Base-by-base conservation (phyloP, 2,113 vertebrate genomes). In the Python bivittatus region DNA sequence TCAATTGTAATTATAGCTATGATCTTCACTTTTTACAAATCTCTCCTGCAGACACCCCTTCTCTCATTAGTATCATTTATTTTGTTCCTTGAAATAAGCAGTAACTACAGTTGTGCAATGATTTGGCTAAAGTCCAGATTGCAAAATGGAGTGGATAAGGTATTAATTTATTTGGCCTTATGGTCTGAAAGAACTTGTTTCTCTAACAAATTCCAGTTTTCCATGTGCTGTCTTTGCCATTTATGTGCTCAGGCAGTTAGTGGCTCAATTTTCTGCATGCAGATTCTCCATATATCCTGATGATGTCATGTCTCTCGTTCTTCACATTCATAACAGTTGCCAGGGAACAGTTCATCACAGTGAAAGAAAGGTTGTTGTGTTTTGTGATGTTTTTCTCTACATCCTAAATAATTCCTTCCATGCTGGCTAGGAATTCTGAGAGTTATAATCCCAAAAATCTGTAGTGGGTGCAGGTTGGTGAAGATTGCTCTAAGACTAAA, bases 151-250 rank as follows among this genome's bases (percentile, higher is more conserved):
- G 7, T 42, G 72, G 17, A 42, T 79, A 79, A 79, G 72, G 33
- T 22, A 79, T 79, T 79, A 79, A 79, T 79, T 79, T 79, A 79
- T 79, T 79, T 79, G 17, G 72, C 72, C 72, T 79, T 79, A 33
- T 79, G 72, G 72, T 79, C 42, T 22, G 33, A 92, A 91, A 93
- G 86, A 25, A 56, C 48, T 20, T 57, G 95, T 95, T 93, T 95
- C 93, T 91, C 92, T 96, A 96, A 95, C 93, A 94, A 93, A 96
- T 93, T 91, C 96, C 97, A 96, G 93, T 4, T 89, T 91, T 95
- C 94, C 96, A 95, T 90, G 91, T 94, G 94, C 42, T 93, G 92
- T 93, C 92, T 92, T 91, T 96, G 93, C 93, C 87, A 89, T 97
- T 96, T 96, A 96, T 95, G 87, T 92, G 94, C 60, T 84, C 0